phyloP scores from a whole-genome alignment of 2,797 vertebrate species.

The Austrolebias charrua region DNA sequence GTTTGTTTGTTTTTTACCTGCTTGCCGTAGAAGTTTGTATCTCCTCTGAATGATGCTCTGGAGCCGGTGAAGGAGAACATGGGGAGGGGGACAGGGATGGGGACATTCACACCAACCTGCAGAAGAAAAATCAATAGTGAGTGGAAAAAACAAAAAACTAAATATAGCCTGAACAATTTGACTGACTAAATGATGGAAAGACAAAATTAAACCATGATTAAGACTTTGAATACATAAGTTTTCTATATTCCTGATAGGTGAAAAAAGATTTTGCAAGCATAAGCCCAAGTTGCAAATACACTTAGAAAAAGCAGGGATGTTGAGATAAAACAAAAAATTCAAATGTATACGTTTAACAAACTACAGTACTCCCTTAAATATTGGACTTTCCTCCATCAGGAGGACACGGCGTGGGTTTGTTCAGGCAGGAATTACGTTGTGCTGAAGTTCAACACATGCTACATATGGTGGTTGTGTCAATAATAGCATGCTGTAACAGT shows the following conservation, averaged over 20 bases:
- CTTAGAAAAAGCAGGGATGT: neutral
- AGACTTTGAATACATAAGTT: neutral
- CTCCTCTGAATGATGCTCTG: slow-evolving; percentile 94
- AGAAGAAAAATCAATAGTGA: slow-evolving; percentile 15
- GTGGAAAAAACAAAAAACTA: neutral
- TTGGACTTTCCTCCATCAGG: too few relatives aligned
- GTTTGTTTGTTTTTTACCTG: slow-evolving; percentile 80
- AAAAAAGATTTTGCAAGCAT: neutral
- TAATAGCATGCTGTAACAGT: neutral
- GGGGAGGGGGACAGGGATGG: slow-evolving; percentile 96
- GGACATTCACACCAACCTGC: slow-evolving; percentile 95
- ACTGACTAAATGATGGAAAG: too few relatives aligned
- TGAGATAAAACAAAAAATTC: too few relatives aligned
- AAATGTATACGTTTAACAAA: too few relatives aligned
- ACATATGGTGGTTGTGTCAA: too few relatives aligned
- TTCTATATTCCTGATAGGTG: neutral
- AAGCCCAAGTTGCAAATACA: neutral
- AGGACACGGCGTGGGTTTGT: too few relatives aligned
- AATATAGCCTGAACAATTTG: neutral
- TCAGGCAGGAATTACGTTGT: too few relatives aligned
- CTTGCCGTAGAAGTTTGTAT: slow-evolving; percentile 98
- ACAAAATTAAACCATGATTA: neutral
- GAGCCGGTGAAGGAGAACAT: slow-evolving; percentile 99
- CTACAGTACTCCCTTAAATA: too few relatives aligned
- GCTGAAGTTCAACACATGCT: too few relatives aligned